These are phyloP conservation scores for Knipowitschia caucasica DNA, from an alignment of 2,797 vertebrate species.

Conservation along the genomic window DNA sequence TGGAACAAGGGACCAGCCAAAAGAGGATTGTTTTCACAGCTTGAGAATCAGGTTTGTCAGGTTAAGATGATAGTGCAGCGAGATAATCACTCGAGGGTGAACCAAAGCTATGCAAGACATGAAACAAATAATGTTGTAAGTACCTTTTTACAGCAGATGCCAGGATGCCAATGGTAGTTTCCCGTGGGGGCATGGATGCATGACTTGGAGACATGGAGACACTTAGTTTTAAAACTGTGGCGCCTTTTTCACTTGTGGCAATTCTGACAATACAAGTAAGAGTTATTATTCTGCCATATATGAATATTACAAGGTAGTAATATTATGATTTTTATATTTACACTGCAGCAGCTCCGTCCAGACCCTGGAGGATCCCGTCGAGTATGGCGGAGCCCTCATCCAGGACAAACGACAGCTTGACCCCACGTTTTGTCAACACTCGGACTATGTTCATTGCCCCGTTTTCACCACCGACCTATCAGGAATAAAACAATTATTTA, in stretches of 20 bases:
- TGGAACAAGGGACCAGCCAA: too few species aligned
- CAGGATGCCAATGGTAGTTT: conserved; percentile 89
- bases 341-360: conserved; percentile 86
- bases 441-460: conserved; percentile 82
- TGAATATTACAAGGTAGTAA: not conserved
- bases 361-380: conserved; percentile 75
- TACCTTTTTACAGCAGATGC: conserved; percentile 86
- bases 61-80: too few species aligned
- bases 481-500: conserved; percentile 10
- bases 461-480: conserved; percentile 76
- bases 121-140: conserved; percentile 23
- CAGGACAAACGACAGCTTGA: conserved; percentile 82
- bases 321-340: conserved; percentile 48
- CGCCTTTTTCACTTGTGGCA: conserved; percentile 86
- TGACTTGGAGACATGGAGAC: conserved; percentile 83
- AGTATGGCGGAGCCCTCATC: conserved; percentile 85
- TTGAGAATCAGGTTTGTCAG: too few species aligned
- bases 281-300: not conserved
- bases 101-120: not conserved
- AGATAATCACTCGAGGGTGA: not conserved
- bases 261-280: conserved; percentile 66
- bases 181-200: conserved; percentile 85
- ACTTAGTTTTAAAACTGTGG: conserved; percentile 79
- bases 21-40: too few species aligned
- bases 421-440: conserved; percentile 78